Evolutionary conservation across 2,113 vertebrate species (phyloP).

Genomic region (Cairina moschata): DNA sequence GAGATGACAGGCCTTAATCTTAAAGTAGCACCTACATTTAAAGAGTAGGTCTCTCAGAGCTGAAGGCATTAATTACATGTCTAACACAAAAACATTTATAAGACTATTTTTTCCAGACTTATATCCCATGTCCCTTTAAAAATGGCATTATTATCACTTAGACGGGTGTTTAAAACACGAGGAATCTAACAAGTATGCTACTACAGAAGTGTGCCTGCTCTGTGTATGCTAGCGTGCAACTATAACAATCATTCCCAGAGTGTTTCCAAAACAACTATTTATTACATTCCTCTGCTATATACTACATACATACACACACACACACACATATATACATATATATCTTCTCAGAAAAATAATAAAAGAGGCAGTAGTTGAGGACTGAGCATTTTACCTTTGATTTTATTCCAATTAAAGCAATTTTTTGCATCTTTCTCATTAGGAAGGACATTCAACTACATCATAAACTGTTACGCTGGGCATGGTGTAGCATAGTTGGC

Average conservation of each 20-base stretch:
- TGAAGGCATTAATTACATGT: background rate
- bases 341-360: background rate
- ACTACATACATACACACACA: background rate
- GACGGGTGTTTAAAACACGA: background rate
- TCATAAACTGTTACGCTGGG: background rate
- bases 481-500: background rate
- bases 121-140: background rate
- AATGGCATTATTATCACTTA: background rate
- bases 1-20: background rate
- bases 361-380: background rate
- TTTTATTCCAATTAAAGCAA: background rate
- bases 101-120: background rate
- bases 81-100: background rate
- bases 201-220: background rate
- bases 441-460: background rate
- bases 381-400: background rate
- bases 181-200: background rate
- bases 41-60: background rate
- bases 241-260: background rate
- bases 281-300: background rate
- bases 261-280: background rate
- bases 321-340: too few relatives aligned
- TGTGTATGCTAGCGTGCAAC: background rate
- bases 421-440: background rate
- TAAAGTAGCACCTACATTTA: background rate